Evolutionary conservation across 1,140 invertebrate species (phyloP).

Genomic region (Luehdorfia chinensis): DNA sequence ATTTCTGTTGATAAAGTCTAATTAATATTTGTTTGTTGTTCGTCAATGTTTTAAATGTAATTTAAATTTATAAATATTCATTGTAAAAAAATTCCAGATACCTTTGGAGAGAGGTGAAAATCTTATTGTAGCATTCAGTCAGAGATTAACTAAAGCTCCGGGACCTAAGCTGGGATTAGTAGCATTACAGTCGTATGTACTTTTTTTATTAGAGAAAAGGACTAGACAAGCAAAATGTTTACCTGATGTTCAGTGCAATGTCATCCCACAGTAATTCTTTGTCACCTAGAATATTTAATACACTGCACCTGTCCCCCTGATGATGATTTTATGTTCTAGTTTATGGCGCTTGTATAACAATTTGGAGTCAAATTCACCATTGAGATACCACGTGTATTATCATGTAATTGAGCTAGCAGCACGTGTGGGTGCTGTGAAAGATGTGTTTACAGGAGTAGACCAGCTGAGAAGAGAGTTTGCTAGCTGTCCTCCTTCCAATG

Average conservation of each 20-base stretch:
- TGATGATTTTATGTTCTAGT: too few relatives aligned
- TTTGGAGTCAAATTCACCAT: constrained; percentile 87
- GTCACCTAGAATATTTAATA: too few relatives aligned
- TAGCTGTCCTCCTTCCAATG: constrained; percentile 89
- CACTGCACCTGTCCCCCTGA: too few relatives aligned
- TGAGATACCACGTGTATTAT: constrained; percentile 95
- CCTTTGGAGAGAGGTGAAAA: constrained; percentile 92
- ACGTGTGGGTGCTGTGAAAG: constrained; percentile 89
- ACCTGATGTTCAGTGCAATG: too few relatives aligned
- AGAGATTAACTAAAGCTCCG: constrained; percentile 95
- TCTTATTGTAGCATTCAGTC: constrained; percentile 93
- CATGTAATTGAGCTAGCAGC: constrained; percentile 92
- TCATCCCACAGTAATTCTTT: too few relatives aligned
- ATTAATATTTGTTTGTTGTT: not conserved
- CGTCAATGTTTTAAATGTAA: too few relatives aligned
- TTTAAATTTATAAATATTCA: not conserved
- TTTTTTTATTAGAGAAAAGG: too few relatives aligned
- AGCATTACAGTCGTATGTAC: constrained; percentile 90
- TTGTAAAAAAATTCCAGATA: constrained; percentile 78
- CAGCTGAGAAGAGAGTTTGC: constrained; percentile 91
- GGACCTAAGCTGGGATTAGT: constrained; percentile 88
- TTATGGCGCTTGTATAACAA: constrained; percentile 94
- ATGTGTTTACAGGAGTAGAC: constrained; percentile 88
- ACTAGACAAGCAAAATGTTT: too few relatives aligned
- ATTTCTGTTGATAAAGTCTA: not conserved